Conservation (phyloP, 2,888 invertebrate species). For the Epinotia demarniana region DNA sequence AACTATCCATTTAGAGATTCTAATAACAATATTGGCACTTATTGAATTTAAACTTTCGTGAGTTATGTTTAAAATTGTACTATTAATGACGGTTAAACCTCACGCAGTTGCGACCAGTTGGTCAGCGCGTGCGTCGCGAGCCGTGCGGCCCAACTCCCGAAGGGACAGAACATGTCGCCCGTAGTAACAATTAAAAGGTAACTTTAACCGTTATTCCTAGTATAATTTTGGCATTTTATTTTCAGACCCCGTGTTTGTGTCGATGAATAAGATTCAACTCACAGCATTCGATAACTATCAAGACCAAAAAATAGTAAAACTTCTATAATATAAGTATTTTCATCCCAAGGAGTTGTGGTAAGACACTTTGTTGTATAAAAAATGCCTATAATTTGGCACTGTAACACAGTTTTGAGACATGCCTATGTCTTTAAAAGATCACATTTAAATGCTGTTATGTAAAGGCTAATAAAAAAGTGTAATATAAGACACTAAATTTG, state of each 20-base stretch:
- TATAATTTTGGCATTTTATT: background rate
- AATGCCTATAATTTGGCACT: background rate
- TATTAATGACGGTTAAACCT: too few relatives aligned
- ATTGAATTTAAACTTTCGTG: too few relatives aligned
- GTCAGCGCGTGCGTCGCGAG: too few relatives aligned
- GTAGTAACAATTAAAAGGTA: too few relatives aligned
- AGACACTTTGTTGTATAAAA: constrained; percentile 1
- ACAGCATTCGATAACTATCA: background rate
- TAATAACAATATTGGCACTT: constrained; percentile 42
- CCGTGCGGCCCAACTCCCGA: too few relatives aligned
- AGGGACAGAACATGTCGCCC: too few relatives aligned
- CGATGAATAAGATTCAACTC: constrained; percentile 19
- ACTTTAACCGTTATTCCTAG: too few relatives aligned
- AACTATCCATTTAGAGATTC: constrained; percentile 41
- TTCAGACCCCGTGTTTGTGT: background rate
- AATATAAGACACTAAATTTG: background rate
- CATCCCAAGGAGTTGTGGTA: background rate
- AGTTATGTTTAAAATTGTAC: too few relatives aligned
- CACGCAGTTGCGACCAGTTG: too few relatives aligned
- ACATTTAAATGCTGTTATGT: background rate
- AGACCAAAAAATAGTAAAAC: background rate
- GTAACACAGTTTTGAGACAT: background rate
- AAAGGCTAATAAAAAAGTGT: too few relatives aligned
- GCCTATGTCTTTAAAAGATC: background rate
- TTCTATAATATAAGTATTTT: background rate